phyloP scores from a whole-genome alignment of 2,113 vertebrate species.

The Gallinago jamesoni region DNA sequence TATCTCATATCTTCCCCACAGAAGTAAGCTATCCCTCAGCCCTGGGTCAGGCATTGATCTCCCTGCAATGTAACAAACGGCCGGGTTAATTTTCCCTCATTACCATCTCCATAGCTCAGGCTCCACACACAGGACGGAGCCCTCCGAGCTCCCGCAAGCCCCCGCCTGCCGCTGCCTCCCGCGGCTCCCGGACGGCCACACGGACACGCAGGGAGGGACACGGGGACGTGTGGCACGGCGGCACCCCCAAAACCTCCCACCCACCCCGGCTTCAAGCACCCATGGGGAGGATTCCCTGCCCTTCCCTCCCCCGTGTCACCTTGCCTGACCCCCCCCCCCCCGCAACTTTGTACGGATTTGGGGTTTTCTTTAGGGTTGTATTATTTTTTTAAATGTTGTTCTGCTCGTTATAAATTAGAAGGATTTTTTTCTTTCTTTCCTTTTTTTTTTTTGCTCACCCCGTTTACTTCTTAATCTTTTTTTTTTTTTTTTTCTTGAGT shows the following conservation, averaged over 20 bases:
- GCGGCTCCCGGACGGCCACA: background rate
- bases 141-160: slow-evolving; percentile 3
- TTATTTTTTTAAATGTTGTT: slow-evolving; percentile 52
- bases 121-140: slow-evolving; percentile 42
- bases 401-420: slow-evolving; percentile 34
- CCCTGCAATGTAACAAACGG: slow-evolving; percentile 75
- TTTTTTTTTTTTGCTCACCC: background rate
- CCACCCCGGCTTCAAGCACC: background rate
- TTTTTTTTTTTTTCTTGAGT: background rate
- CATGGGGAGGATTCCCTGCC: background rate
- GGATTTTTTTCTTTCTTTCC: background rate
- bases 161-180: background rate
- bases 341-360: background rate
- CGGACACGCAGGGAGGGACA: background rate
- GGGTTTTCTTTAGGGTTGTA: background rate
- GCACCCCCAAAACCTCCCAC: background rate
- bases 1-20: slow-evolving; percentile 72
- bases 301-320: background rate
- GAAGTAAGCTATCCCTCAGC: slow-evolving; percentile 60
- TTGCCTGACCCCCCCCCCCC: background rate
- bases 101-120: slow-evolving; percentile 78
- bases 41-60: slow-evolving; percentile 76
- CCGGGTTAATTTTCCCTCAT: slow-evolving; percentile 83
- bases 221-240: background rate
- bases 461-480: slow-evolving; percentile 14